phyloP scores from a whole-genome alignment of 2,113 vertebrate genomes.

The Raja brachyura region DNA sequence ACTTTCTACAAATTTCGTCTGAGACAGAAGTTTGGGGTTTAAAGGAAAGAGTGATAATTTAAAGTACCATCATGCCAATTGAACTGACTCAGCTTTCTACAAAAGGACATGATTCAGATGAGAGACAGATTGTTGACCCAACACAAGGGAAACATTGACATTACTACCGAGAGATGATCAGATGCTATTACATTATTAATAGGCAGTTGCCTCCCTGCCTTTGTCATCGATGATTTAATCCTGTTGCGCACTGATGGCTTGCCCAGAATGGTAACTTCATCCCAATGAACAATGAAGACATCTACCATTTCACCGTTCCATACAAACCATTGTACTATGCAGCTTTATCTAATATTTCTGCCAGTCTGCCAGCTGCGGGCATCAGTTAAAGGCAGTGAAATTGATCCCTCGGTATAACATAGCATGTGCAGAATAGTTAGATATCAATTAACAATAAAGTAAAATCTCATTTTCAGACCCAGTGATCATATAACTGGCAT shows the following conservation, averaged over 20 bases:
- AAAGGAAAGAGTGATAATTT: background rate
- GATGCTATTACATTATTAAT: constrained; percentile 31
- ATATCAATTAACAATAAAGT: constrained; percentile 23
- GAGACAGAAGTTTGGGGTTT: background rate
- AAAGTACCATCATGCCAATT: background rate
- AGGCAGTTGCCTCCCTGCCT: background rate
- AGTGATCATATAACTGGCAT: constrained; percentile 15
- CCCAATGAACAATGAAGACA: constrained; percentile 23
- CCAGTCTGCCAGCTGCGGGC: constrained; percentile 3
- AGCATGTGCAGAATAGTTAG: background rate
- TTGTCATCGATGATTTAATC: constrained; percentile 7
- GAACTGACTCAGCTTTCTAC: background rate
- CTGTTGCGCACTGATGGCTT: background rate
- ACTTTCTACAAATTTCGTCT: background rate
- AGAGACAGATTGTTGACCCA: constrained; percentile 34
- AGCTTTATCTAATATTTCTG: background rate
- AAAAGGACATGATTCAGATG: constrained; percentile 8
- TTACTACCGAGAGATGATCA: constrained; percentile 9
- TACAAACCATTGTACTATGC: background rate
- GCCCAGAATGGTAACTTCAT: constrained; percentile 5
- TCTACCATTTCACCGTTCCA: constrained; percentile 6
- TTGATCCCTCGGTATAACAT: background rate
- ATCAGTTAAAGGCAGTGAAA: constrained; percentile 11
- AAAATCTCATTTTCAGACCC: background rate
- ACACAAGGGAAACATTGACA: constrained; percentile 37